These are phyloP conservation scores for Pyrocephalus nanus DNA, from an alignment of 2,797 vertebrate species.

Conservation along the genomic window DNA sequence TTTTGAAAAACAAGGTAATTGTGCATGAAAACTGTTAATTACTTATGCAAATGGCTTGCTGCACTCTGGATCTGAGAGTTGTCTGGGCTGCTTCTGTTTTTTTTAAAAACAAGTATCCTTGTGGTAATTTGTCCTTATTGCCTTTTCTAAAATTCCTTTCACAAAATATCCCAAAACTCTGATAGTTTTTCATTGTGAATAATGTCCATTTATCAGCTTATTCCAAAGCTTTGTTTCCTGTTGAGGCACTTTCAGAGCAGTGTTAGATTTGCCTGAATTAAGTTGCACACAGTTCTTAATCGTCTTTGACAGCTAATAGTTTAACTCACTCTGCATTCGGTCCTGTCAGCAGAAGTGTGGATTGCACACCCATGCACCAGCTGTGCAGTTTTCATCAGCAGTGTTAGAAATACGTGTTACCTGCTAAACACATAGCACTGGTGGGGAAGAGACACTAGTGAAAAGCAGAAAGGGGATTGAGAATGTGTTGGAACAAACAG, in stretches of 20 bases:
- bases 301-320: neutral
- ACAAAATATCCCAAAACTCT: neutral
- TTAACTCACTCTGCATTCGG: neutral
- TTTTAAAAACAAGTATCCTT: neutral
- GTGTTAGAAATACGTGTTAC: neutral
- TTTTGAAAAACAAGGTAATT: neutral
- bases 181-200: neutral
- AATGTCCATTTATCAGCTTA: neutral
- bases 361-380: neutral
- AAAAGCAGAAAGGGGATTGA: neutral
- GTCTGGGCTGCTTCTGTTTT: neutral
- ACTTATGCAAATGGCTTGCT: neutral
- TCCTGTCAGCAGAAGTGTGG: neutral
- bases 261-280: constrained; percentile 11
- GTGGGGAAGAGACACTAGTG: neutral
- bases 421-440: neutral
- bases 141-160: neutral
- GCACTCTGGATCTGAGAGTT: neutral
- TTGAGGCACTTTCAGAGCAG: neutral
- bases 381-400: neutral
- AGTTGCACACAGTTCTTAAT: constrained; percentile 12
- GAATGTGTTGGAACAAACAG: neutral
- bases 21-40: neutral
- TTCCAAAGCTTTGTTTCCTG: neutral
- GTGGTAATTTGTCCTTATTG: neutral